Conservation (phyloP, 2,113 vertebrate species). For the Nanger granti region DNA sequence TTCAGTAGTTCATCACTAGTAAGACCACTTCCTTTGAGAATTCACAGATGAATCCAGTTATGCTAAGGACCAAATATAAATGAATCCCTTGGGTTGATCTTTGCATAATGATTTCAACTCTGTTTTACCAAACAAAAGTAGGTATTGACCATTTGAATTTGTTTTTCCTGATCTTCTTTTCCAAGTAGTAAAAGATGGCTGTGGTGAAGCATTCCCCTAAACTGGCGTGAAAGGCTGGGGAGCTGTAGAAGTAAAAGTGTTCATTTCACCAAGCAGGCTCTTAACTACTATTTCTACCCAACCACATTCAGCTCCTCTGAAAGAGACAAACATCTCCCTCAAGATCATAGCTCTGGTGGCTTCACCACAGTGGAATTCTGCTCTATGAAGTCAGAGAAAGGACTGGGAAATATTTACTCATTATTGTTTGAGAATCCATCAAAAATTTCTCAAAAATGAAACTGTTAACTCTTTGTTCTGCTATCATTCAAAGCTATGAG, state of each 20-base stretch:
- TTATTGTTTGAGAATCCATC: neutral
- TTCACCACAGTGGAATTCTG: neutral
- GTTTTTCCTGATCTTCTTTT: neutral
- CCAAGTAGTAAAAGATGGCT: neutral
- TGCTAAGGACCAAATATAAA: neutral
- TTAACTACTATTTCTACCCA: neutral
- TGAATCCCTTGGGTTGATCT: neutral
- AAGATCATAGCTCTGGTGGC: neutral
- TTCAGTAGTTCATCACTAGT: neutral
- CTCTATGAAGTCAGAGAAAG: neutral
- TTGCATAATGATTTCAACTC: neutral
- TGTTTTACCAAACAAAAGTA: neutral
- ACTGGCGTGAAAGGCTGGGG: neutral
- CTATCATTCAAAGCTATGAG: neutral
- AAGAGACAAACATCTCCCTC: neutral
- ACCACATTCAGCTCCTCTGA: neutral
- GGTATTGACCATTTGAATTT: neutral
- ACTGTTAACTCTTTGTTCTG: neutral
- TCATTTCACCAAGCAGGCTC: neutral
- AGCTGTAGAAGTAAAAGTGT: neutral
- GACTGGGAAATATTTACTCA: neutral
- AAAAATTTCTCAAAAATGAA: neutral
- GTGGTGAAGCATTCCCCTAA: neutral
- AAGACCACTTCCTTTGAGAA: neutral
- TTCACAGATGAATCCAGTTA: neutral